Percentiles rank a stretch among this genome's conserved stretches.
Evolutionary conservation across 2,888 invertebrate genomes (phyloP).

Genomic region (Caenorhabditis sp.): DNA sequence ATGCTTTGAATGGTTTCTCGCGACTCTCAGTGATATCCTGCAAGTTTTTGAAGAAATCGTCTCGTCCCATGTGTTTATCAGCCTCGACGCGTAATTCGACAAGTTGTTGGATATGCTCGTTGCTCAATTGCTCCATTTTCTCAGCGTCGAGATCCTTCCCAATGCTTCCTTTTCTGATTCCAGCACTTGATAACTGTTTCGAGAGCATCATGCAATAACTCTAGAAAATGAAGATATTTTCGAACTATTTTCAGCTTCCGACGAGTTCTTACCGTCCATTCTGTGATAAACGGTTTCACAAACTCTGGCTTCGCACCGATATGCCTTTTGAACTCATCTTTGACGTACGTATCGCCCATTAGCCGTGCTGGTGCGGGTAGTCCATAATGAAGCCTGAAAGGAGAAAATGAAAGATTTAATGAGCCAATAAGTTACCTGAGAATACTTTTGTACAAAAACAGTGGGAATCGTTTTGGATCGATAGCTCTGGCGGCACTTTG

Average conservation of each 20-base stretch:
- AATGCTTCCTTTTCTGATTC: constrained; percentile 70
- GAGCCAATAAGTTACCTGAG: constrained; percentile 44
- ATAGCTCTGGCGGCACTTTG: constrained; percentile 49
- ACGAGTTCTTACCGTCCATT: constrained; percentile 74
- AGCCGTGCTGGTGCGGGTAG: constrained; percentile 75
- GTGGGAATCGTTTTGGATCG: constrained; percentile 57
- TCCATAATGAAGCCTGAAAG: constrained; percentile 78
- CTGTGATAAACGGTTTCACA: constrained; percentile 74
- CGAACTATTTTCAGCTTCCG: background rate
- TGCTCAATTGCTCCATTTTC: constrained; percentile 72
- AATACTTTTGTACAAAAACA: constrained; percentile 65
- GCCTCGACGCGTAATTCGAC: constrained; percentile 79
- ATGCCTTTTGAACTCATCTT: constrained; percentile 78
- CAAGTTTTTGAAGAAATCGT: constrained; percentile 57
- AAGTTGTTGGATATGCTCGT: constrained; percentile 79
- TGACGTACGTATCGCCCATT: constrained; percentile 80
- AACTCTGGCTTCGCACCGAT: constrained; percentile 71
- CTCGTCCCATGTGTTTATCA: constrained; percentile 67
- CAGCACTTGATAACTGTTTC: constrained; percentile 75
- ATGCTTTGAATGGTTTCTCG: constrained; percentile 15
- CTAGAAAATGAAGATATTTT: constrained; percentile 60
- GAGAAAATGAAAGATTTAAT: background rate
- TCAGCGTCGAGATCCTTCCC: constrained; percentile 66
- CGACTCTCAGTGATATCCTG: constrained; percentile 38
- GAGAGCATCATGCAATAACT: constrained; percentile 77